Evolutionary conservation across 2,888 invertebrate species (phyloP), one percentile per base, ranked within the genome.

Genomic region (Orthosia cruda): DNA sequence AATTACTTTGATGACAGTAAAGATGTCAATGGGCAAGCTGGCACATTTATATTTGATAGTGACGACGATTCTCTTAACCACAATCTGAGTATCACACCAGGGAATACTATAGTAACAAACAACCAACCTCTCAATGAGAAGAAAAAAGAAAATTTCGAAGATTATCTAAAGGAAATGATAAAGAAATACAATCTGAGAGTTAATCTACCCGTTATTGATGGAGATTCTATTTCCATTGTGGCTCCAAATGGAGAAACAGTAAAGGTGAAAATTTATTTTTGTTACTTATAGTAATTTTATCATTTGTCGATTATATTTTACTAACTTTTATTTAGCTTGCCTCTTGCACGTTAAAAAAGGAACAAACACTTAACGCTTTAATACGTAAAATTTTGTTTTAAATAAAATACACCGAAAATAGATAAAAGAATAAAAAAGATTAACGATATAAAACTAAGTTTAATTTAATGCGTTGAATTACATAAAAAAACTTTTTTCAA

Each of bases 131-230:
- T 1, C 5, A 57, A 18, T 3, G 2, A 4, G 2, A 18, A 45
- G 3, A 54, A 16, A 59, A 11, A 45, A 5, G 4, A 26, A 3
- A 52, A 9, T 1, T 71, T 81, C 20, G 18, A 58, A 23, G 9
- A 49, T 1, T 74, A 84, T 58, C 58, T 76, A 20, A 77, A 32
- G 20, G 12, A 50, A 15, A 69, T 84, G 20, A 64, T 63, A 7
- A 26, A 47, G 2, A 74, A 61, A 71, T 70, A 71, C 45, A 61
- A 77, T 0, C 4, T 84, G 2, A 49, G 49, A 9, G n/a, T 58
- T 0, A 47, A 58, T 2, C 0, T 64, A 7, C 84, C 84, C 0
- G 2, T 7, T 0, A 16, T 63, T 0, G n/a, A 64, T 3, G 67
- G 54, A 3, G 57, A 67, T 18, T 12, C 9, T 18, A 55, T 84